Percentiles rank a stretch among this genome's conserved stretches.
These are phyloP conservation scores for Polydesmus complanatus DNA, from an alignment of 2,888 invertebrate genomes.

Conservation along the genomic window DNA sequence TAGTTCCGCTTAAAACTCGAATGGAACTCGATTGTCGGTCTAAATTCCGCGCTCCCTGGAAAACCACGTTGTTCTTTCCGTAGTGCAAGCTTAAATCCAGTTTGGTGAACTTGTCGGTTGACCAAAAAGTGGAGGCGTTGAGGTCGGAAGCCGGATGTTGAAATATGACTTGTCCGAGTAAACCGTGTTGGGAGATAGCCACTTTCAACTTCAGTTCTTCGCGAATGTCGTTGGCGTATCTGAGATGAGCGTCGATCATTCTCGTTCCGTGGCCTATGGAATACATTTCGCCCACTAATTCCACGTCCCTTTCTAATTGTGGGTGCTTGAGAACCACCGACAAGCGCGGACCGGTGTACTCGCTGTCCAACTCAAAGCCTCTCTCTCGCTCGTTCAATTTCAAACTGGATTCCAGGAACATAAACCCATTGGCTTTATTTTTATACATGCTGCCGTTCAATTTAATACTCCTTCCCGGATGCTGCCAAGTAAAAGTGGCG, in stretches of 20 bases:
- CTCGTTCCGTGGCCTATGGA: background rate
- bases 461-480: constrained; percentile 1
- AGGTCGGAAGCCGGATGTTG: background rate
- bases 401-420: background rate
- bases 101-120: background rate
- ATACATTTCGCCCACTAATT: background rate
- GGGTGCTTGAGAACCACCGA: background rate
- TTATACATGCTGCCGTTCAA: background rate
- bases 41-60: background rate
- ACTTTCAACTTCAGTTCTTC: background rate
- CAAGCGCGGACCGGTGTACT: background rate
- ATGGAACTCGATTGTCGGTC: background rate
- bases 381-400: background rate
- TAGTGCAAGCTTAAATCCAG: background rate
- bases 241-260: background rate
- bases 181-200: background rate
- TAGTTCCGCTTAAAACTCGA: background rate
- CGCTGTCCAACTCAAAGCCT: background rate
- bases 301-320: background rate
- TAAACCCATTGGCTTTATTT: background rate
- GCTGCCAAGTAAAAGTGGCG: constrained; percentile 7
- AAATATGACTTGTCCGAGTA: background rate
- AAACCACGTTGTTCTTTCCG: background rate
- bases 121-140: background rate
- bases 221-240: background rate